Evolutionary conservation across 2,888 invertebrate genomes (phyloP).

Genomic region (Ceramica pisi): DNA sequence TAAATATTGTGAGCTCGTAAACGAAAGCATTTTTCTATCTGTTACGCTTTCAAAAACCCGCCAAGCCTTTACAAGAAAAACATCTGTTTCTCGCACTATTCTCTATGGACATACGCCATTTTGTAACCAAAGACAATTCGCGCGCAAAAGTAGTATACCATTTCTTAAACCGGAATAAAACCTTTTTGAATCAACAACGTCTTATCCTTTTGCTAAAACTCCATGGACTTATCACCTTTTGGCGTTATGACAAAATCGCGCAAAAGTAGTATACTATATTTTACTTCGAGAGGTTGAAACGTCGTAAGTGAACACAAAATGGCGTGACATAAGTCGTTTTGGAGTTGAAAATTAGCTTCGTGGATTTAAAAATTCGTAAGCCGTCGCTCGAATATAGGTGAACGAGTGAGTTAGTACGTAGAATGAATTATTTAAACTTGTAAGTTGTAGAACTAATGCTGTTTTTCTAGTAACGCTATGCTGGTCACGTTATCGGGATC

Average conservation of each 20-base stretch:
- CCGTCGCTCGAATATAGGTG: slow-evolving; percentile 60
- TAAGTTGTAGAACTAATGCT: not conserved
- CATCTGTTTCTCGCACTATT: slow-evolving; percentile 23
- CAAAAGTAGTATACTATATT: slow-evolving; percentile 87
- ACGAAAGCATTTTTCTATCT: slow-evolving; percentile 69
- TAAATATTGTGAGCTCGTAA: slow-evolving; percentile 75
- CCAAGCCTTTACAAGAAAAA: slow-evolving; percentile 49
- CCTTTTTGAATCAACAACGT: slow-evolving; percentile 65
- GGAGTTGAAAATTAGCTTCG: slow-evolving; percentile 29
- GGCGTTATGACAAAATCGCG: slow-evolving; percentile 40
- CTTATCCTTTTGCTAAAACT: slow-evolving; percentile 70
- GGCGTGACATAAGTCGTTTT: slow-evolving; percentile 54
- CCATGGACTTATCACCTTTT: slow-evolving; percentile 72
- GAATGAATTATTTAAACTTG: slow-evolving; percentile 48
- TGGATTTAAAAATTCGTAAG: slow-evolving; percentile 52
- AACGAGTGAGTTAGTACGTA: slow-evolving; percentile 53
- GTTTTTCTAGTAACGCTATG: not conserved
- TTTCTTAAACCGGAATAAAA: slow-evolving; percentile 78
- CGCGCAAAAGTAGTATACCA: slow-evolving; percentile 79
- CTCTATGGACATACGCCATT: slow-evolving; percentile 67
- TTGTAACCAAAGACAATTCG: slow-evolving; percentile 45
- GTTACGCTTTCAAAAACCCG: slow-evolving; percentile 74
- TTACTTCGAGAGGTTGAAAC: slow-evolving; percentile 62
- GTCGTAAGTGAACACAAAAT: slow-evolving; percentile 65
- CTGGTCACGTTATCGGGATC: slow-evolving; percentile 19